Evolutionary conservation across 2,113 vertebrate genomes (phyloP), one percentile per base, ranked within the genome.

Genomic region (Phrynosoma platyrhinos): DNA sequence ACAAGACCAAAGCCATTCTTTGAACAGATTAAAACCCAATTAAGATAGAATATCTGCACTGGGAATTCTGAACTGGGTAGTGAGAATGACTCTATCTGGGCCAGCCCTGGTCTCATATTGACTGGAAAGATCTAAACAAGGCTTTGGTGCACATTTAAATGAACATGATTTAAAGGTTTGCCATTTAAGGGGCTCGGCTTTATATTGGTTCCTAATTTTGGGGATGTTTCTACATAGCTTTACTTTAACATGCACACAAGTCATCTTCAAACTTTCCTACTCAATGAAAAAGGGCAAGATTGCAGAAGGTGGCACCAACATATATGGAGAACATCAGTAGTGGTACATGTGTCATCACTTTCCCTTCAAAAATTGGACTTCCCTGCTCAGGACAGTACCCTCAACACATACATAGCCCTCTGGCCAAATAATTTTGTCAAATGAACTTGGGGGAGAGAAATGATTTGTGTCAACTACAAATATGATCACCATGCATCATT

Each of bases 1-100:
- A 89, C 62, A 91, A 42, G 85, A 92, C 85, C 10, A 91, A 23
- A 71, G 13, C 68, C 42, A 91, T 89, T 81, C 55, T 87, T 78
- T 75, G 18, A 72, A 87, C 66, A 69, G 0, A 90, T 42, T 36
- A 80, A 62, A 75, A 5, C 1, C 16, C 7, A 7, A n/a, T 40
- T 21, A 4, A 75, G 32, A 40, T 40, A 21, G 16, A 36, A 40
- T 75, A n/a, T 12, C 36, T 8, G 72, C 20, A 36, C 36, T 20
- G 20, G 13, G 36, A 40, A 21, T 40, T 40, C 32, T 32, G 40
- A 72, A 32, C 3, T 32, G n/a, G 12, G 10, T 32, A 32, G 14
- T 12, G 4, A 16, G 1, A 30, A 72, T 14, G 21, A 12, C 10
- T 10, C 30, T 72, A 72, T 8, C 71, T 14, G 25, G n/a, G 10